Conservation (phyloP, 2,113 vertebrate genomes). For the Pelecanus crispus region DNA sequence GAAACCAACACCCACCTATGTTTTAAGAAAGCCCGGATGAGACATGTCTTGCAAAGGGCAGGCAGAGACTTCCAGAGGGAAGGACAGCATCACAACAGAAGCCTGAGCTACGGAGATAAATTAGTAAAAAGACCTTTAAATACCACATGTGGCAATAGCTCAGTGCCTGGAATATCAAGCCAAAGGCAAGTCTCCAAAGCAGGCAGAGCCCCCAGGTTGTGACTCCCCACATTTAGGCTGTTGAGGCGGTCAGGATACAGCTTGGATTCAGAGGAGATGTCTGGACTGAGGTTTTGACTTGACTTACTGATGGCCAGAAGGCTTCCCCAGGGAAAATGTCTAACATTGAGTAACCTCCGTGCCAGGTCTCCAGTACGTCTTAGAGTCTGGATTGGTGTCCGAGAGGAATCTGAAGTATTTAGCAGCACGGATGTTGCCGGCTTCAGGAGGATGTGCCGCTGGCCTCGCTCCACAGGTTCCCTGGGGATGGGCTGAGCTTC, state of each 20-base stretch:
- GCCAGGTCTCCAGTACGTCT: not conserved
- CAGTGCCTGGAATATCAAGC: not conserved
- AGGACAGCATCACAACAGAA: not conserved
- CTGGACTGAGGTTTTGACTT: not conserved
- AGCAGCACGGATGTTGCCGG: not conserved
- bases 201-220: not conserved
- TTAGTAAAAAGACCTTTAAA: not conserved
- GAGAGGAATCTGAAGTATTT: slow-evolving; percentile 9
- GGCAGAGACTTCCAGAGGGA: not conserved
- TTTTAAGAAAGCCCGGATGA: not conserved
- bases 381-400: not conserved
- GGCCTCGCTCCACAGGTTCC: not conserved
- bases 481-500: not conserved
- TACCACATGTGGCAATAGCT: not conserved
- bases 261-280: not conserved
- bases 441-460: slow-evolving; percentile 29
- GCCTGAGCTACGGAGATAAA: not conserved
- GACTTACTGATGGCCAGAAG: not conserved
- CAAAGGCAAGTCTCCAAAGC: not conserved
- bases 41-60: not conserved
- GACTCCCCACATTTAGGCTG: not conserved
- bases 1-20: not conserved
- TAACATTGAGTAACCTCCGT: not conserved
- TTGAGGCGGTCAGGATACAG: not conserved
- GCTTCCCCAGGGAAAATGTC: not conserved